Percentiles rank a stretch among this genome's conserved stretches.
These are phyloP conservation scores for Heliconius melpomene DNA, from an alignment of 1,140 invertebrate species.

Conservation along the genomic window DNA sequence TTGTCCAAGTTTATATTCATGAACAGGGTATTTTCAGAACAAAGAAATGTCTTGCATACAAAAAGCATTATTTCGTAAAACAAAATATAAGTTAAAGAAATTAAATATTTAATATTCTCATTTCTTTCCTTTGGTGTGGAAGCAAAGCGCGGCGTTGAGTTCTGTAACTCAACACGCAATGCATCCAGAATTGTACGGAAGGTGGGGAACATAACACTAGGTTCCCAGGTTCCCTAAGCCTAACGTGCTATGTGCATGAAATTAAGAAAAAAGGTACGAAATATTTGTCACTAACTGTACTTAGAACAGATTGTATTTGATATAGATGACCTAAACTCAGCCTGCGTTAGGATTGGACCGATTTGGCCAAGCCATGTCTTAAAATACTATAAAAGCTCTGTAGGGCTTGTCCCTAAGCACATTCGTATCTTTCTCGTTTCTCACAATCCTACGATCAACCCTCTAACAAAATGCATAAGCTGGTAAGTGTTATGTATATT, in stretches of 20 bases:
- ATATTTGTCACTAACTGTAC: constrained; percentile 50
- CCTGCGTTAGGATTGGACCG: constrained; percentile 67
- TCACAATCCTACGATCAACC: constrained; percentile 44
- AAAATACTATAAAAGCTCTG: constrained; percentile 68
- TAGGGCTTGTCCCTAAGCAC: constrained; percentile 52
- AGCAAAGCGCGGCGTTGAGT: too few species aligned
- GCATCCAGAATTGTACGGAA: too few species aligned
- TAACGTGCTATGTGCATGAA: too few species aligned
- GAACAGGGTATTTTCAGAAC: not conserved
- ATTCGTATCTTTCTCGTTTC: constrained; percentile 60
- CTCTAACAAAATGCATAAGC: constrained; percentile 71
- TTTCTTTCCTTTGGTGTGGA: too few species aligned
- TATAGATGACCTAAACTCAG: constrained; percentile 70
- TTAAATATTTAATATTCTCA: not conserved
- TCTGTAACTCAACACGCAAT: too few species aligned
- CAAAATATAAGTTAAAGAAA: not conserved
- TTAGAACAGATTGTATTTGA: constrained; percentile 47
- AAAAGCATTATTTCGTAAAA: not conserved
- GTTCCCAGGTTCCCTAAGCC: too few species aligned
- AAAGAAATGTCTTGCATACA: not conserved
- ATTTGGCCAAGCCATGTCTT: constrained; percentile 67
- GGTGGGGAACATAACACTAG: too few species aligned
- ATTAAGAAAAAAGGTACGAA: not conserved
- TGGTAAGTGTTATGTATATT: constrained; percentile 59
- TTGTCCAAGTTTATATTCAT: not conserved